Evolutionary conservation across 2,888 invertebrate genomes (phyloP).

Genomic region (Acrobasis consociella): DNA sequence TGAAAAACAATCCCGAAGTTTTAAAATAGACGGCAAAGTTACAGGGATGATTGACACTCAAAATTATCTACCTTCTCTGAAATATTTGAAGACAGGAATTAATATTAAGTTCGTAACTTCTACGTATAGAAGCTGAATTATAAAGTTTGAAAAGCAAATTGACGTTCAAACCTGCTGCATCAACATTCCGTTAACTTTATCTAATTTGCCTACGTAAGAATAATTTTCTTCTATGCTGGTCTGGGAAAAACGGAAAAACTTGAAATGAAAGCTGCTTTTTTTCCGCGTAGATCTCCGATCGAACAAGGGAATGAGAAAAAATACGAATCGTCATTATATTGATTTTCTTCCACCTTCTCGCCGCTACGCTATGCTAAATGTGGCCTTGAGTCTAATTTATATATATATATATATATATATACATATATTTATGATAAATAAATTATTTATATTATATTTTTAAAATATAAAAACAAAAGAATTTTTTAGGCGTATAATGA

Average conservation of each 20-base stretch:
- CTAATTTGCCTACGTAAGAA: background rate
- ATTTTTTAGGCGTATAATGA: too few relatives aligned
- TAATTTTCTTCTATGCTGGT: background rate
- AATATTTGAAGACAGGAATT: constrained; percentile 16
- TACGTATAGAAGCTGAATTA: constrained; percentile 20
- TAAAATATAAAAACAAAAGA: too few relatives aligned
- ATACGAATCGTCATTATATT: too few relatives aligned
- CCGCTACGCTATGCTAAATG: too few relatives aligned
- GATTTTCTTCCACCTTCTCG: too few relatives aligned
- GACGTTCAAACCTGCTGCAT: constrained; percentile 10
- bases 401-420: too few relatives aligned
- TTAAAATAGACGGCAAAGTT: constrained; percentile 8
- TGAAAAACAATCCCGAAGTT: background rate
- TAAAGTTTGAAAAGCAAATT: constrained; percentile 20
- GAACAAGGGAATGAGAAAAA: too few relatives aligned
- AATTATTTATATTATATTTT: too few relatives aligned
- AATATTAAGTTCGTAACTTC: constrained; percentile 21
- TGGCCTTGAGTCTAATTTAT: too few relatives aligned
- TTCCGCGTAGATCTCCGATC: too few relatives aligned
- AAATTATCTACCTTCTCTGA: constrained; percentile 19
- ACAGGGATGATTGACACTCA: constrained; percentile 19
- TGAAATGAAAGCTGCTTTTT: too few relatives aligned
- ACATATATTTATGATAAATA: too few relatives aligned
- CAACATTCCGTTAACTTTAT: background rate
- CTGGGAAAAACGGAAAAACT: background rate